These are phyloP conservation scores for Brassicogethes aeneus DNA, from an alignment of 2,888 invertebrate genomes.

Conservation along the genomic window DNA sequence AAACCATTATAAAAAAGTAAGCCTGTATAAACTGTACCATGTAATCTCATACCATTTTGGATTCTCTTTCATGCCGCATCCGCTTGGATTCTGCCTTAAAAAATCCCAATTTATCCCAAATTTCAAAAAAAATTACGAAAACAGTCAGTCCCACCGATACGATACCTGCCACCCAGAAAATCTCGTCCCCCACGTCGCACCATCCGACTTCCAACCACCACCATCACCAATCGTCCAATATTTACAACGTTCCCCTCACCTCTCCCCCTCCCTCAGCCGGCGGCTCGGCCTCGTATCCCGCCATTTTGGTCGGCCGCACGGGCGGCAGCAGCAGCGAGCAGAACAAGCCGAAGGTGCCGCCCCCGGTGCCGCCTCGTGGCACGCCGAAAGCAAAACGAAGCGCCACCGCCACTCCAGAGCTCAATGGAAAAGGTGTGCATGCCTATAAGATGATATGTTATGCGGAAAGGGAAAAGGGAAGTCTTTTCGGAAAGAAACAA, in stretches of 20 bases:
- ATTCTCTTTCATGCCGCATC: conserved; percentile 27
- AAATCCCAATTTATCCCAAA: neutral
- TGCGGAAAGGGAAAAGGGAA: no score
- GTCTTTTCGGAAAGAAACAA: no score
- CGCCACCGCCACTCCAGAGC: no score
- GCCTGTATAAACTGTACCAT: neutral
- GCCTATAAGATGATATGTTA: conserved; percentile 8
- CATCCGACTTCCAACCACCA: conserved; percentile 18
- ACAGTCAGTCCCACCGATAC: conserved; percentile 49
- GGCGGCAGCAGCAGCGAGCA: conserved; percentile 44
- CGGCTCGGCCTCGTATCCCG: conserved; percentile 56
- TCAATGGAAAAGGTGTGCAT: conserved; percentile 36
- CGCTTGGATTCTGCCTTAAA: conserved; percentile 10
- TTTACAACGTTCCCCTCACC: neutral
- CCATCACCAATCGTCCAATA: conserved; percentile 5
- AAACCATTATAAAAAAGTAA: neutral
- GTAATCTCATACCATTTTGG: neutral
- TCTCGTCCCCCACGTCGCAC: conserved; percentile 37
- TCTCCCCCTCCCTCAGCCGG: conserved; percentile 22
- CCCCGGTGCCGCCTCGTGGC: conserved; percentile 81
- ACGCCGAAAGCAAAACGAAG: conserved; percentile 59
- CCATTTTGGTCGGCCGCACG: conserved; percentile 63
- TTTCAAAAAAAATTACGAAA: no score
- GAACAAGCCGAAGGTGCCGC: conserved; percentile 68
- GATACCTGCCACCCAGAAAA: conserved; percentile 42